Evolutionary conservation across 2,113 vertebrate genomes (phyloP), one percentile per base, ranked within the genome.

Genomic region (Rhegmatorhina hoffmannsi): DNA sequence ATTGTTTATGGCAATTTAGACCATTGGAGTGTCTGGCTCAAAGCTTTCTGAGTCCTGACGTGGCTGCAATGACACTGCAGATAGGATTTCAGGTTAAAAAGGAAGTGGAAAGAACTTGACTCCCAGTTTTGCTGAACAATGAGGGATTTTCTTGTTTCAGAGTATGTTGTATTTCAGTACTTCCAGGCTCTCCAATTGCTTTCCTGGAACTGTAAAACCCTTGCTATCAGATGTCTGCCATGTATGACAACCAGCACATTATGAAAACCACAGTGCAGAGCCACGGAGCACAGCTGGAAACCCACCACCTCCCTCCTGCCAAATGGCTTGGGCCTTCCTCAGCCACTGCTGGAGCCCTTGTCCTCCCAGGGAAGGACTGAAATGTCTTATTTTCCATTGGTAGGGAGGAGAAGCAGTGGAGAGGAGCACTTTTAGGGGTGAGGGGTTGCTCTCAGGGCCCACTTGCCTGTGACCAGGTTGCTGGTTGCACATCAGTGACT

Each of bases 181-280:
- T 91, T 94, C 94, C 58, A 72, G 78, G 84, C 92, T 96, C 96
- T 95, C 91, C 79, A 92, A 67, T 96, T 96, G 87, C 96, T 96
- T 97, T 97, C 97, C 96, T 97, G 97, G 97, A 97, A 97, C 81
- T 92, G 91, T 87, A 93, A 96, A 96, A 82, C 24, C n/a, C 44
- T 92, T 16, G 47, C 87, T 96, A 95, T 96, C 96, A 94, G 94
- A 95, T 97, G 80, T 96, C 95, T 75, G 73, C 78, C 24, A 38
- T 94, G 92, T 94, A 90, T 44, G 44, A 87, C 92, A 93, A 96
- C 82, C 86, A 94, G 86, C 56, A 62, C 84, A 81, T 97, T 96
- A 97, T 13, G 36, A 75, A 97, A 96, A 93, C 90, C 83, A 66
- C 95, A 91, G 87, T 2, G 25, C 73, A 52, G 40, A 76, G 94